These are phyloP conservation scores for Prinia subflava DNA, from an alignment of 2,113 vertebrate genomes.

Conservation along the genomic window DNA sequence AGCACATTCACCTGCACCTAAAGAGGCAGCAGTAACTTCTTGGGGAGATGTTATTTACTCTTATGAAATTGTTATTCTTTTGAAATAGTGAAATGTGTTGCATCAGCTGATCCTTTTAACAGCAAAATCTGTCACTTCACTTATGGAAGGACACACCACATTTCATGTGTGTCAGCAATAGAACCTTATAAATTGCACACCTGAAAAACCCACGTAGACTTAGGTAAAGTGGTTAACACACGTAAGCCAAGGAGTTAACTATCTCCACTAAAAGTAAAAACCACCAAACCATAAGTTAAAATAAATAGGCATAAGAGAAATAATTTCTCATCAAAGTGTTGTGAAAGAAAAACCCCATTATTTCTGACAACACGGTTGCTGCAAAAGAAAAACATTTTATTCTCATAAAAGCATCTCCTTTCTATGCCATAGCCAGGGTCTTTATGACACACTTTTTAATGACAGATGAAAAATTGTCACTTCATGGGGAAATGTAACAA, in stretches of 20 bases:
- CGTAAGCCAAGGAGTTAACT: background rate
- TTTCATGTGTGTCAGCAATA: background rate
- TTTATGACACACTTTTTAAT: background rate
- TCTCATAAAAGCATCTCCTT: background rate
- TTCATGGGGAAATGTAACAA: background rate
- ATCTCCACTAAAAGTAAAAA: background rate
- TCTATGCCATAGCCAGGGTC: background rate
- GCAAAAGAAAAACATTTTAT: background rate
- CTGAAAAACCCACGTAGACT: background rate
- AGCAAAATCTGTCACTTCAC: background rate
- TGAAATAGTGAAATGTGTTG: background rate
- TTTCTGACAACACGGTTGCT: background rate
- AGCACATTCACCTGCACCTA: background rate
- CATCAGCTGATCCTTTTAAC: background rate
- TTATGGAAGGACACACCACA: background rate
- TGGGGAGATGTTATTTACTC: background rate
- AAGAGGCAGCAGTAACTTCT: background rate
- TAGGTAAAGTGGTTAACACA: background rate
- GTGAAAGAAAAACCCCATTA: fast-evolving
- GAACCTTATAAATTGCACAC: background rate
- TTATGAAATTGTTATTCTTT: background rate
- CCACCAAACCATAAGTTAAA: background rate
- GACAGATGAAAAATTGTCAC: background rate
- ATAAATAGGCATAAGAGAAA: background rate
- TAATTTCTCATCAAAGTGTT: background rate